These are phyloP conservation scores for Oxyura jamaicensis DNA, from an alignment of 2,113 vertebrate genomes.

Conservation along the genomic window DNA sequence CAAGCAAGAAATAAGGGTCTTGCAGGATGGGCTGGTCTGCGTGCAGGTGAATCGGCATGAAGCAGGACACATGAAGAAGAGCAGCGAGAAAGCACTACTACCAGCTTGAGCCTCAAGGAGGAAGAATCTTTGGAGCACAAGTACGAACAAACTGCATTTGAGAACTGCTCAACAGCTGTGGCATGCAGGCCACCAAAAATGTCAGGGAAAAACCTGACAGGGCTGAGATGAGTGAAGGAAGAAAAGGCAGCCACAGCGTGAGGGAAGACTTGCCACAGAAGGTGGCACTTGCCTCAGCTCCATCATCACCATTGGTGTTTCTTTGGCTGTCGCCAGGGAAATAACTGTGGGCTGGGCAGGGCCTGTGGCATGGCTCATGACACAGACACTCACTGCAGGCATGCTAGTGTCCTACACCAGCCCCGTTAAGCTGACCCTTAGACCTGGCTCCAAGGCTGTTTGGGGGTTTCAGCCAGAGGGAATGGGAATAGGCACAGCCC, in stretches of 20 bases:
- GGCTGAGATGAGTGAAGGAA: neutral
- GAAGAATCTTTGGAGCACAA: neutral
- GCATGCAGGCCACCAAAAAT: neutral
- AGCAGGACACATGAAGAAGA: fast-evolving
- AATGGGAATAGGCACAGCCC: fast-evolving
- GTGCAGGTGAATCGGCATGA: fast-evolving
- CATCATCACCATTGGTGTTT: no score
- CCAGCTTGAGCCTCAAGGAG: no score
- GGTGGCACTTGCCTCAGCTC: neutral
- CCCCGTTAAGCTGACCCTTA: no score
- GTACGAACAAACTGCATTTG: neutral
- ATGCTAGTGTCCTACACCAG: no score
- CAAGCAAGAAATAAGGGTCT: neutral
- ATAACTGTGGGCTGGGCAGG: neutral
- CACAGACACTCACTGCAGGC: neutral
- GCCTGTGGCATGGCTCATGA: no score
- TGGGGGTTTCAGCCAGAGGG: neutral
- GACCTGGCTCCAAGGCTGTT: no score
- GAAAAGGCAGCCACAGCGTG: neutral
- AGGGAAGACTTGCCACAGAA: neutral
- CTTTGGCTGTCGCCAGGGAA: no score
- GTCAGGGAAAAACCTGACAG: neutral
- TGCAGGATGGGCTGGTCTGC: no score
- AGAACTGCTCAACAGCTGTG: neutral
- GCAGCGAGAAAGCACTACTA: neutral